Evolutionary conservation across 2,888 invertebrate species (phyloP).

Genomic region (Drosophila anceps): DNA sequence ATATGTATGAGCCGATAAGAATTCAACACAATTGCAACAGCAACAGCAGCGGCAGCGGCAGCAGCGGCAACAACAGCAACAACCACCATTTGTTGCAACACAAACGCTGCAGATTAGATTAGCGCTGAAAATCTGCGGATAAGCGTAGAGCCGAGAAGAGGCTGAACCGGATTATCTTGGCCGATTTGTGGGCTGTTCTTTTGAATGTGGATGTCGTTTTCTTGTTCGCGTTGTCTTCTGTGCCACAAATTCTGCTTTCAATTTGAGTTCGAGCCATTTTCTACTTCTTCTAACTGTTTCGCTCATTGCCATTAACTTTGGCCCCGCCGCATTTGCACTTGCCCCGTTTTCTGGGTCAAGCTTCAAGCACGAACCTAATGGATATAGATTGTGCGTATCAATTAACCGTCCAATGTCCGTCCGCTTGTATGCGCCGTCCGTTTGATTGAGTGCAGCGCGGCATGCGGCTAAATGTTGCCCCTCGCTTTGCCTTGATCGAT

Average conservation of each 20-base stretch:
- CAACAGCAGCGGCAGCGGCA: conserved; percentile 29
- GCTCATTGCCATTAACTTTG: conserved; percentile 46
- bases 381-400: conserved; percentile 78
- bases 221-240: conserved; percentile 11
- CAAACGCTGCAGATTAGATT: conserved; percentile 60
- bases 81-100: conserved; percentile 60
- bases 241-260: conserved; percentile 40
- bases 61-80: conserved; percentile 30
- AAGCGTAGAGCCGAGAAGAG: conserved; percentile 26
- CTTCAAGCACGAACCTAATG: conserved; percentile 68
- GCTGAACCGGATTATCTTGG: conserved; percentile 49
- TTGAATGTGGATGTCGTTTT: conserved; percentile 14
- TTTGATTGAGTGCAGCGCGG: conserved; percentile 70
- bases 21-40: conserved; percentile 53
- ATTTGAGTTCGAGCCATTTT: conserved; percentile 22
- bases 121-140: conserved; percentile 31
- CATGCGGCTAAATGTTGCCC: conserved; percentile 66
- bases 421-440: conserved; percentile 35
- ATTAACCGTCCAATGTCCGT: conserved; percentile 66
- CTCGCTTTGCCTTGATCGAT: conserved; percentile 81
- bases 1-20: conserved; percentile 55
- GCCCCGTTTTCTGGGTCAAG: conserved; percentile 73
- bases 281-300: conserved; percentile 54
- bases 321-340: conserved; percentile 60
- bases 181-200: conserved; percentile 41